Evolutionary conservation across 2,797 vertebrate species (phyloP).

Genomic region (Periophthalmus magnuspinnatus): DNA sequence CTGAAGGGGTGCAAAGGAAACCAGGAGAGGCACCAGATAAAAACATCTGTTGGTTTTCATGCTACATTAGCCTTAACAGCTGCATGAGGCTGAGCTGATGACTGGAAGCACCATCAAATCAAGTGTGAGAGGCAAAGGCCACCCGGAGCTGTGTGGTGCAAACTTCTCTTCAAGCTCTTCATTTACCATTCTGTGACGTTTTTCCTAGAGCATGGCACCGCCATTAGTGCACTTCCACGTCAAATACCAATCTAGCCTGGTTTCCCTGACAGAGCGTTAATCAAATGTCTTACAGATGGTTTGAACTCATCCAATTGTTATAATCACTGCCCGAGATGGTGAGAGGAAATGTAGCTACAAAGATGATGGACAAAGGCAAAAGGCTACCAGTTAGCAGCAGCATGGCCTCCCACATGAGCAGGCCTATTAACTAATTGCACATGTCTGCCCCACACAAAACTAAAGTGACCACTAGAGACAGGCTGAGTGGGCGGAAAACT

Average conservation of each 20-base stretch:
- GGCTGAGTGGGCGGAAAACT: constrained; percentile 38
- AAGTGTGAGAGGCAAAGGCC: constrained; percentile 68
- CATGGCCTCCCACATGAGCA: constrained; percentile 32
- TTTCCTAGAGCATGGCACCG: constrained; percentile 69
- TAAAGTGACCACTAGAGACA: constrained; percentile 31
- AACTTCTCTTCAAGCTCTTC: constrained; percentile 58
- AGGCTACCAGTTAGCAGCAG: constrained; percentile 63
- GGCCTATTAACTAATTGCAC: constrained; percentile 48
- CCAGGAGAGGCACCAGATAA: constrained; percentile 61
- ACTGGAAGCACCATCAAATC: constrained; percentile 68
- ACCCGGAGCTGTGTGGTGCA: constrained; percentile 63
- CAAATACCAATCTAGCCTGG: constrained; percentile 48
- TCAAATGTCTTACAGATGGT: constrained; percentile 82
- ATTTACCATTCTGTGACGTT: constrained; percentile 60
- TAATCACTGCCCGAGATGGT: constrained; percentile 67
- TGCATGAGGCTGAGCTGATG: constrained; percentile 62
- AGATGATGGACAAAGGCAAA: constrained; percentile 58
- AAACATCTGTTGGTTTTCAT: constrained; percentile 74
- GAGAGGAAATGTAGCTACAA: constrained; percentile 65
- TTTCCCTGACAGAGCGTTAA: constrained; percentile 60
- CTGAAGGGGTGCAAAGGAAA: constrained; percentile 20
- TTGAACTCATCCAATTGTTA: constrained; percentile 82
- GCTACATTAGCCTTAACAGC: constrained; percentile 68
- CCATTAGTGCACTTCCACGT: constrained; percentile 71
- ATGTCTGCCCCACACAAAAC: constrained; percentile 40